Base-by-base conservation (phyloP, 2,113 vertebrate genomes). In the Myotis yumanensis region DNA sequence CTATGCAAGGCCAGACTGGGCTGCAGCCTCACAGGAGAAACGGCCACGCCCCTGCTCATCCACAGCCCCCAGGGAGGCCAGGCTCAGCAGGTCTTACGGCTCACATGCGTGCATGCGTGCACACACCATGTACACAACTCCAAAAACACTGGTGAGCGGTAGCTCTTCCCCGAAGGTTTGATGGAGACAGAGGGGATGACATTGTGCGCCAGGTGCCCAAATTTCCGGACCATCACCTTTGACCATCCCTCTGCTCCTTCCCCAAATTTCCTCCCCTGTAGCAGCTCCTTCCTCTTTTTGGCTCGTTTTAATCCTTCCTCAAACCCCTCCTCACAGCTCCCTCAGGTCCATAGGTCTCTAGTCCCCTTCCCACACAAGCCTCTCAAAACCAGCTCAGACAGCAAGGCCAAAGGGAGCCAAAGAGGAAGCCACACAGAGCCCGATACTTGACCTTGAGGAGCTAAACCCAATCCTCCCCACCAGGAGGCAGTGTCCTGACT, bases 71-170 rank as follows among this genome's bases (percentile, higher is more conserved):
- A 10, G 9, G 8, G 0, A 64, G 57, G 28, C 37, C n/a, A 22
- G 3, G 20, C 43, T 81, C 80, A 30, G 79, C 3, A 22, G 48
- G 12, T 46, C 30, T 23, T 40, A 62, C n/a, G 2, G 28, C 35
- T 37, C n/a, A 25, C 77, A 40, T 5, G 40, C 23, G 5, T 8
- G 0, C 14, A 54, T 10, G 4, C 16, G 11, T 11, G 35, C 25
- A 23, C 32, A 40, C 12, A n/a, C 68, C 35, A 77, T 17, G 3
- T 2, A 54, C 48, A 8, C 48, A 11, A 11, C 57, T 37, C 20
- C 59, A 25, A 43, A 52, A 76, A 4, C 12, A 37, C 1, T 23
- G 23, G 46, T 3, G 68, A 81, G 3, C 17, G 12, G 3, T 35
- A 3, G 22, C 57, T 76, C 57, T 72, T 7, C 20, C 15, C 52